Conservation (phyloP, 2,113 vertebrate species). For the Salminus brasiliensis region DNA sequence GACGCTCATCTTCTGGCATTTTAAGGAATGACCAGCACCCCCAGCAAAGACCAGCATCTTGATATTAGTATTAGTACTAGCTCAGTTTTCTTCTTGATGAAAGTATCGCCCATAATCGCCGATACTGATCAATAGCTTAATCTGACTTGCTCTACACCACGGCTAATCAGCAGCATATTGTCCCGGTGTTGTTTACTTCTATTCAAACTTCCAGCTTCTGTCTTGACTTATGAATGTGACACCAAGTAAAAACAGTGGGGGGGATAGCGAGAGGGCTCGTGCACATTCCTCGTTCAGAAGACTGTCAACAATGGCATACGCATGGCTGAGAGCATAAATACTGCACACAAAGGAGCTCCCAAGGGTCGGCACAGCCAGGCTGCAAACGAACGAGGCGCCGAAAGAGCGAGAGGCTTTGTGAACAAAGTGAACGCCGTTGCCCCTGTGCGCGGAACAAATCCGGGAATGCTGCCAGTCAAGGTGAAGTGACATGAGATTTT, state of each 20-base stretch:
- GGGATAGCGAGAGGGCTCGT: not conserved
- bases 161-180: not conserved
- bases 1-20: no score
- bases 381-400: conserved; percentile 31
- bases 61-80: no score
- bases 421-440: conserved; percentile 37
- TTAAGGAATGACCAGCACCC: no score
- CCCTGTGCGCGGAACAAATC: conserved; percentile 31
- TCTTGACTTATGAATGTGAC: conserved; percentile 37
- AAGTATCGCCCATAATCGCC: no score
- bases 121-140: not conserved
- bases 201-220: conserved; percentile 31
- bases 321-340: conserved; percentile 61
- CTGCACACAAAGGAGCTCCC: conserved; percentile 53
- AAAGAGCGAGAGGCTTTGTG: conserved; percentile 30
- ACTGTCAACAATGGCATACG: conserved; percentile 53
- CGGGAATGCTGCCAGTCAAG: conserved; percentile 41
- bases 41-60: no score
- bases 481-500: conserved; percentile 48
- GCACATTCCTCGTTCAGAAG: conserved; percentile 44
- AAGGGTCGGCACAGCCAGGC: conserved; percentile 48
- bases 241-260: conserved; percentile 23
- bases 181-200: not conserved
- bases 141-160: not conserved
- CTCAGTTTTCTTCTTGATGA: no score